phyloP scores from a whole-genome alignment of 1,140 invertebrate species.

The Pectinophora gossypiella region DNA sequence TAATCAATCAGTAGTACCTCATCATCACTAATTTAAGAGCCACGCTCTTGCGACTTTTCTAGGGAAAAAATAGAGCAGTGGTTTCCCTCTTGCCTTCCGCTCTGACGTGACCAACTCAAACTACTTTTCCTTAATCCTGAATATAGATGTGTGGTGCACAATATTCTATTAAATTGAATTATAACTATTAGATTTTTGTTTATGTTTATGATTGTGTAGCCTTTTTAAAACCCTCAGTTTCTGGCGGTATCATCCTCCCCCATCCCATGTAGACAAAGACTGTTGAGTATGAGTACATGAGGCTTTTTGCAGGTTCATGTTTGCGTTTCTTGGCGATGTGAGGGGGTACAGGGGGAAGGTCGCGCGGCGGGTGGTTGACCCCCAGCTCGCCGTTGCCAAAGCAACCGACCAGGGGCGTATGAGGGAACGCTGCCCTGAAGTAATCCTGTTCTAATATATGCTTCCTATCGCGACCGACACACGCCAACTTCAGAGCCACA shows the following conservation, averaged over 20 bases:
- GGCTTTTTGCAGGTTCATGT: slow-evolving; percentile 29
- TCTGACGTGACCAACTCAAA: no score
- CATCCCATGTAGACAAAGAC: slow-evolving; percentile 62
- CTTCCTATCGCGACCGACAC: slow-evolving; percentile 55
- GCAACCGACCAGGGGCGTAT: slow-evolving; percentile 53
- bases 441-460: slow-evolving; percentile 51
- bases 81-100: no score
- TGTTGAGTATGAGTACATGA: slow-evolving; percentile 61
- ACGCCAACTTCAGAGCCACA: slow-evolving; percentile 62
- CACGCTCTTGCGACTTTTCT: no score
- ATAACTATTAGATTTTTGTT: no score
- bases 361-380: slow-evolving; percentile 31
- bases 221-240: not conserved
- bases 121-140: no score
- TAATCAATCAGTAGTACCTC: no score
- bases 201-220: no score
- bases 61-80: no score
- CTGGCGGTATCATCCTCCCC: slow-evolving; percentile 36
- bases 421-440: slow-evolving; percentile 52
- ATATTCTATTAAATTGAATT: no score
- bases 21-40: no score
- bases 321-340: slow-evolving; percentile 27
- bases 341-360: slow-evolving; percentile 6
- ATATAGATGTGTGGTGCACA: no score
- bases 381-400: slow-evolving; percentile 65